phyloP scores from a whole-genome alignment of 37 sponge, comb jelly and placozoan species.

The Chondrilla cf. caribensis region DNA sequence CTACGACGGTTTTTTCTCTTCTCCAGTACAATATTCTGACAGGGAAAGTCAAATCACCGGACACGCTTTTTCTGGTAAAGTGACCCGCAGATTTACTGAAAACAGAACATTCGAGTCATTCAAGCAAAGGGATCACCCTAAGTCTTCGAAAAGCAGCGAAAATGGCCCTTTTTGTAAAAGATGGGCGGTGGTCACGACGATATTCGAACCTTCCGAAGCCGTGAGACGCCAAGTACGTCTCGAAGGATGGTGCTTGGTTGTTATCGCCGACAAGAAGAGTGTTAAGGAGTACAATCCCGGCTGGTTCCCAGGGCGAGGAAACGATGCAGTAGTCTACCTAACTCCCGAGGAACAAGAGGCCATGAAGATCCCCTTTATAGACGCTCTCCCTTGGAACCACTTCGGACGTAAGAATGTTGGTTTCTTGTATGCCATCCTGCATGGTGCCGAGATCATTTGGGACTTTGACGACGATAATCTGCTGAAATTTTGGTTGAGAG shows the following conservation, averaged over 20 bases:
- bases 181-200: slow-evolving; percentile 62
- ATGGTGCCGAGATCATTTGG: slow-evolving; percentile 58
- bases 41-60: slow-evolving; percentile 30
- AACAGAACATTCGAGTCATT: background rate
- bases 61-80: slow-evolving; percentile 29
- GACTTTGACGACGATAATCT: slow-evolving; percentile 71
- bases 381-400: slow-evolving; percentile 38
- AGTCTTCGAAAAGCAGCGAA: background rate
- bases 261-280: slow-evolving; percentile 49
- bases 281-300: slow-evolving; percentile 24
- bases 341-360: slow-evolving; percentile 29
- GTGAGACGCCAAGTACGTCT: slow-evolving; percentile 38
- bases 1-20: too few species aligned
- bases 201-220: slow-evolving; percentile 35
- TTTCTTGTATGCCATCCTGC: slow-evolving; percentile 51
- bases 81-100: slow-evolving; percentile 14
- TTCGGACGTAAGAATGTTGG: slow-evolving; percentile 71
- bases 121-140: background rate
- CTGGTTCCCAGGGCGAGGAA: slow-evolving; percentile 34
- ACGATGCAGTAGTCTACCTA: slow-evolving; percentile 35
- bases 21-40: too few species aligned
- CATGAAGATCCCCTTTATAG: slow-evolving; percentile 15
- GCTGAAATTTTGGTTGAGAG: slow-evolving; percentile 51
- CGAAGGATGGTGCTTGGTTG: slow-evolving; percentile 50
- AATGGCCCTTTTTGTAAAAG: slow-evolving; percentile 20